These are phyloP conservation scores for Melipona quadrifasciata DNA, from an alignment of 1,140 invertebrate species.

Conservation along the genomic window DNA sequence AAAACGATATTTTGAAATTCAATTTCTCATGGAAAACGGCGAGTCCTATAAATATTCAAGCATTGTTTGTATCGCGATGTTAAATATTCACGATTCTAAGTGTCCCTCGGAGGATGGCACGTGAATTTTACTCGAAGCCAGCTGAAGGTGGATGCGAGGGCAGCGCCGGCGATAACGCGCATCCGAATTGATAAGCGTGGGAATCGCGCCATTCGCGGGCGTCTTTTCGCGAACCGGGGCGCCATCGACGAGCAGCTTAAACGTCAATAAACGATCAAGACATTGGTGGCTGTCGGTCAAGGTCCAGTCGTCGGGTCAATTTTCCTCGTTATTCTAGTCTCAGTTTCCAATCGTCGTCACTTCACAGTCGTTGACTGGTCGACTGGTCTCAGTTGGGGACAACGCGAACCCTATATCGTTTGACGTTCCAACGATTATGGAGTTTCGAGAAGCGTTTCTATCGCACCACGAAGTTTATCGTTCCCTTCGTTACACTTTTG, in stretches of 20 bases:
- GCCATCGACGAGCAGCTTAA: neutral
- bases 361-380: neutral
- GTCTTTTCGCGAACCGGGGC: conserved; percentile 26
- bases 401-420: neutral
- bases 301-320: conserved; percentile 64
- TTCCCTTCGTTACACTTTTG: neutral
- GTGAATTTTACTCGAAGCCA: conserved; percentile 36
- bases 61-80: neutral
- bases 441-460: conserved; percentile 8
- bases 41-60: neutral
- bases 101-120: neutral
- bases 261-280: neutral
- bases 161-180: conserved; percentile 48
- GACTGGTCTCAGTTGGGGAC: too few relatives aligned
- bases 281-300: conserved; percentile 66
- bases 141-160: conserved; percentile 31
- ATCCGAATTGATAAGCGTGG: conserved; percentile 73
- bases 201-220: conserved; percentile 61
- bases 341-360: neutral
- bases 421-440: neutral
- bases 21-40: too few relatives aligned
- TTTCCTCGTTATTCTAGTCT: conserved; percentile 33
- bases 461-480: conserved; percentile 13
- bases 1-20: neutral
- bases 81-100: neutral